phyloP scores from a whole-genome alignment of 2,888 invertebrate genomes.

The Cecidostiba fungosa region DNA sequence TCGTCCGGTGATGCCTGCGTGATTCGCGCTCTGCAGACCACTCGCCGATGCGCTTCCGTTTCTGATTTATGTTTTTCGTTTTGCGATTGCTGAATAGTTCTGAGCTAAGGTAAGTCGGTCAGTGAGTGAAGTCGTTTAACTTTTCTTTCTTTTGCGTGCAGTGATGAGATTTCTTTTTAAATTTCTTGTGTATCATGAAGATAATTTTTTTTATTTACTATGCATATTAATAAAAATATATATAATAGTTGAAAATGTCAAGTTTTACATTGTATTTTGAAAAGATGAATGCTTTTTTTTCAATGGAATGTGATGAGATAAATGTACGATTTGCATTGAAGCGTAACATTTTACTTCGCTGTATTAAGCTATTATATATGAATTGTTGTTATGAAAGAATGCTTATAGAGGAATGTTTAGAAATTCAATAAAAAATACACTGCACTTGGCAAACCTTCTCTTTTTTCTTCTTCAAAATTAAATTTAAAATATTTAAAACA shows the following conservation, averaged over 20 bases:
- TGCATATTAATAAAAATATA: too few relatives aligned
- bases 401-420: not conserved
- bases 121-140: conserved; percentile 9
- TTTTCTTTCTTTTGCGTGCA: not conserved
- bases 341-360: too few relatives aligned
- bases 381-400: not conserved
- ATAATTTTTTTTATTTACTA: too few relatives aligned
- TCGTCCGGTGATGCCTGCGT: conserved; percentile 65
- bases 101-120: conserved; percentile 22
- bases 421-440: not conserved
- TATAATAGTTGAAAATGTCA: too few relatives aligned
- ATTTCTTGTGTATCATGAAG: not conserved
- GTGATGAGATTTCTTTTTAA: not conserved
- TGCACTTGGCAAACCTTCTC: too few relatives aligned
- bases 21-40: not conserved
- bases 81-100: not conserved
- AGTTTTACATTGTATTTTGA: too few relatives aligned
- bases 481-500: not conserved
- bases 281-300: not conserved
- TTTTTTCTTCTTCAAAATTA: not conserved
- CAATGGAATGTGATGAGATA: not conserved
- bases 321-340: not conserved
- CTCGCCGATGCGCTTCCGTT: not conserved
- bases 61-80: not conserved
- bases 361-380: not conserved